Evolutionary conservation across 1,140 invertebrate species (phyloP), one percentile per base, ranked within the genome.

Genomic region (Galleria mellonella): DNA sequence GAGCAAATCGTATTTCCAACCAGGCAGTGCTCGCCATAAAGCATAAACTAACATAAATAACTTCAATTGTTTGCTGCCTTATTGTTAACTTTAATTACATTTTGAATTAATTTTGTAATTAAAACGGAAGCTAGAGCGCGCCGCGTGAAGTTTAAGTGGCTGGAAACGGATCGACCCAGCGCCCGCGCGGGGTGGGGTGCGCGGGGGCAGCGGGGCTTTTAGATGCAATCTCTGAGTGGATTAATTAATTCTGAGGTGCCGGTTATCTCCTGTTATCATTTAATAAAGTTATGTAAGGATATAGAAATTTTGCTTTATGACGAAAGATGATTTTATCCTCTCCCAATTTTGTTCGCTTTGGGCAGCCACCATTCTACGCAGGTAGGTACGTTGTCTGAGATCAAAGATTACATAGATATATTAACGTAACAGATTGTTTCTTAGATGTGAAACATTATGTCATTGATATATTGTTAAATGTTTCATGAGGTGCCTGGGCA

Each of bases 61-160:
- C 81, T 79, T 81, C 81, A 83, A 85, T 82, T 85, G 81, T 85
- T 85, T 79, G 76, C 75, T 69, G 78, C 78, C 78, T 84, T 84
- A 84, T 84, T 84, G 81, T 84, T 81, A 83, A 83, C 74, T 84
- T 84, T 84, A 84, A 84, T 85, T 85, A 85, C 81, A 79, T 85
- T 85, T 83, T 85, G 81, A 85, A 85, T 85, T 85, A 85, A 85
- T 85, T 85, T 85, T 85, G 78, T 85, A 85, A 85, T 85, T 85
- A 85, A 85, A 85, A 83, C 82, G 82, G 82, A 85, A 83, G 78
- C 78, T 82, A 73, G 73, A 72, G 78, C 74, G 76, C 72, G 77
- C 66, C 78, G 82, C 76, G 76, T 82, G 76, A 83, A 85, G 78
- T 85, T 85, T 79, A 85, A 85, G 82, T 85, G 78, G 82, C 82